Evolutionary conservation across 2,888 invertebrate genomes (phyloP).

Genomic region (Acronicta aceris): DNA sequence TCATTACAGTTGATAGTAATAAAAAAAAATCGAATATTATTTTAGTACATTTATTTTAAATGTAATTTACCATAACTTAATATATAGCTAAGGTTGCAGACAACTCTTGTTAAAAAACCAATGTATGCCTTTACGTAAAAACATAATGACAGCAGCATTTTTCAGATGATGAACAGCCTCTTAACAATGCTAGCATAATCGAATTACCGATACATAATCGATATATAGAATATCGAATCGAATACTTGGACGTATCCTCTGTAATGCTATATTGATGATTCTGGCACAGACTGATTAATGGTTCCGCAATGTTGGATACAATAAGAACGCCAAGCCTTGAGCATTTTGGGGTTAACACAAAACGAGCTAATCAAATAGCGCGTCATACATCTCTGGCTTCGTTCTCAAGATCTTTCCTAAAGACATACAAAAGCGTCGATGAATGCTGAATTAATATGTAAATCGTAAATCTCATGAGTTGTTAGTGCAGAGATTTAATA

Average conservation of each 20-base stretch:
- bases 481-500: conserved; percentile 64
- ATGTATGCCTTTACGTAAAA: conserved; percentile 51
- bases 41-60: too few species aligned
- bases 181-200: conserved; percentile 81
- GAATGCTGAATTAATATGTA: conserved; percentile 37
- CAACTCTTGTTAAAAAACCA: conserved; percentile 23
- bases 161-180: conserved; percentile 81
- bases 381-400: conserved; percentile 62
- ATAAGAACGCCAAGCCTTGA: conserved; percentile 74
- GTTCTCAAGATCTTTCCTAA: neutral
- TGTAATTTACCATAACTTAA: too few species aligned
- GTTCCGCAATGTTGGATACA: conserved; percentile 81
- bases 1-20: too few species aligned
- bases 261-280: conserved; percentile 88
- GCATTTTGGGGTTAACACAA: conserved; percentile 64
- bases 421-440: conserved; percentile 42
- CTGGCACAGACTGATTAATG: conserved; percentile 88
- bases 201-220: conserved; percentile 86
- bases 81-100: too few species aligned
- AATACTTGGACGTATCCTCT: conserved; percentile 85
- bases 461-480: conserved; percentile 16
- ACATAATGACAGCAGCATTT: conserved; percentile 76
- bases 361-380: conserved; percentile 17
- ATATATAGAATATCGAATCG: conserved; percentile 84
- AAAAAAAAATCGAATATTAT: too few species aligned